phyloP scores from a whole-genome alignment of 53 echinoderm and acorn worm genomes.

The Holothuria scabra region DNA sequence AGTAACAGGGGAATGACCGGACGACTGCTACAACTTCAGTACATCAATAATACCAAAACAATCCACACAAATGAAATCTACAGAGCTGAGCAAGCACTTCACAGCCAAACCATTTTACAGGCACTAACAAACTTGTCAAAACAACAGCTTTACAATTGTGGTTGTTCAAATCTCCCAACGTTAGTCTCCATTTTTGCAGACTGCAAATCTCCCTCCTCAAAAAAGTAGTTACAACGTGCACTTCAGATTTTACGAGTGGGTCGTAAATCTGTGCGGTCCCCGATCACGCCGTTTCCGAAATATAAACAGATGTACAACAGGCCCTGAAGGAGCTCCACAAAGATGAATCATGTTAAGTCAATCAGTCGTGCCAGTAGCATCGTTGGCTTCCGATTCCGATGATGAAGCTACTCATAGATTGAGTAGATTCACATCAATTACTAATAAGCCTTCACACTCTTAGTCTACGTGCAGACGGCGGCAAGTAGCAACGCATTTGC shows the following conservation, averaged over 20 bases:
- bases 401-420: conserved; percentile 44
- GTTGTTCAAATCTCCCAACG: no score
- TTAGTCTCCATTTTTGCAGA: no score
- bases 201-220: neutral
- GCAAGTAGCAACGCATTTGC: no score
- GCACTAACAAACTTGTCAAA: no score
- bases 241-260: conserved; percentile 29
- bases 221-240: conserved; percentile 21
- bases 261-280: conserved; percentile 15
- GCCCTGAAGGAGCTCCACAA: conserved; percentile 16
- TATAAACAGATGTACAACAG: conserved; percentile 31
- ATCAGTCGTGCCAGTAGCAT: conserved; percentile 9
- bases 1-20: no score
- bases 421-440: conserved; percentile 28
- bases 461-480: no score
- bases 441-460: conserved; percentile 5
- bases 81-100: no score
- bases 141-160: no score
- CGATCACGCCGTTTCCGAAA: neutral
- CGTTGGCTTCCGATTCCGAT: conserved; percentile 14
- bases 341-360: conserved; percentile 33
- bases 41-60: no score
- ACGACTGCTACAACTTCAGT: no score
- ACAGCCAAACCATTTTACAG: no score
- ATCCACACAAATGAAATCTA: no score